Evolutionary conservation across 2,888 invertebrate genomes (phyloP), one percentile per base, ranked within the genome.

Genomic region (Aphelenchoides bicaudatus): DNA sequence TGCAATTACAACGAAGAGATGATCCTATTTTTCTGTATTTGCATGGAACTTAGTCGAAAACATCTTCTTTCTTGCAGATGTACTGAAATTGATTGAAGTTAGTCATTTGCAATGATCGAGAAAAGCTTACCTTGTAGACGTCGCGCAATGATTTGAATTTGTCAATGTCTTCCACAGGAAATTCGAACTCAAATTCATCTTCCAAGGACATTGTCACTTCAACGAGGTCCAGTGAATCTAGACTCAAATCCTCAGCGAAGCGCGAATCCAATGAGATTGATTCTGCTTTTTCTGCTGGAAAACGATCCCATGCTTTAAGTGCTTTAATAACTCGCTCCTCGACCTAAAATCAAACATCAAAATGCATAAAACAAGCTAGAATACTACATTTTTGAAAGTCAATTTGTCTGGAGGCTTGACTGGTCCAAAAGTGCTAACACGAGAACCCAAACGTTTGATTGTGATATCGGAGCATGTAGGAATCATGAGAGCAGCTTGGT

Each of bases 181-280:
- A 96, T 85, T 98, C 98, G 83, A 94, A 94, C 55, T 91, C 85
- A 85, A 73, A 59, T 83, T 98, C 98, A 84, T 98, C 98, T 83
- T 99, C 98, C 86, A 98, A 91, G 1, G 94, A 93, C 93, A 98
- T 96, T 65, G 98, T 91, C 56, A 99, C 88, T 83, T 99, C 98
- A 47, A 99, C 96, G 82, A 96, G 96, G 83, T 99, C 98, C 71
- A 99, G 83, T 0, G 96, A 96, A 81, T 99, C 98, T 67, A 99
- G 84, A 29, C 96, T 96, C 3, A 61, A 49, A 25, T 72, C 98
- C 78, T 90, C 91, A 75, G 91, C 88, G 82, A 98, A 96, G 83
- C 98, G 94, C 50, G 92, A 89, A 6, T 94, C 88, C 72, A 90
- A 80, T 16, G 85, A 85, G 34, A 98, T 82, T 94, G 98, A 74